Base-by-base conservation (phyloP, 2,797 vertebrate genomes). In the Picus viridis region DNA sequence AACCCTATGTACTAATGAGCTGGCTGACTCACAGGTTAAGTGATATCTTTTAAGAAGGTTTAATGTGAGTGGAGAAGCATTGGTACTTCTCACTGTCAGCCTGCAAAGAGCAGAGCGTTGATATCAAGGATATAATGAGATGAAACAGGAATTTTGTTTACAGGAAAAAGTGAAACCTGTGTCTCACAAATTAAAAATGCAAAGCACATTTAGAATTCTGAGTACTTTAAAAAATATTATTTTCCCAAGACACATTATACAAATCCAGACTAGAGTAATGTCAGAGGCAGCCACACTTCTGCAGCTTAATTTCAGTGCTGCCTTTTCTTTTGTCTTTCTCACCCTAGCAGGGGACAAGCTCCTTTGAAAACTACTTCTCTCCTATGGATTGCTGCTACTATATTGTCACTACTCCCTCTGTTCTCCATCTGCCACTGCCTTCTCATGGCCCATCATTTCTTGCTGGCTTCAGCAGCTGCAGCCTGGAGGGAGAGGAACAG, bases 391-490 rank as follows among this genome's bases (percentile, higher is more conserved):
- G 45, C 30, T 92, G 78, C 65, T 68, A 65, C 58, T 73, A 67
- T 57, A 75, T 79, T 57, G 45, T 74, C 79, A 71, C 58, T 45
- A 56, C 12, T 62, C 72, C 45, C 79, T 93, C 75, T 79, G 86
- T 78, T 71, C 59, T 92, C 91, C 85, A 79, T 85, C 89, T 93
- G 92, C 90, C 43, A 26, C 68, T 69, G 64, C 53, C 41, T 89
- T 72, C 71, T 72, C 88, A 23, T 6, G 57, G 79, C 71, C 82
- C 79, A 70, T 76, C 43, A 23, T n/a, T 76, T 59, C 72, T 82
- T 23, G 1, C 61, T 67, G 49, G 41, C 26, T 89, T 24, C n/a
- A 74, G 53, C 16, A 63, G 43, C 49, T 58, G 59, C 57, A 82
- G 56, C 13, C 75, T 54, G 53, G 15, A 29, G 26, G 51, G 16